Base-by-base conservation (phyloP, 2,888 invertebrate species). In the Lochmaea crataegi region DNA sequence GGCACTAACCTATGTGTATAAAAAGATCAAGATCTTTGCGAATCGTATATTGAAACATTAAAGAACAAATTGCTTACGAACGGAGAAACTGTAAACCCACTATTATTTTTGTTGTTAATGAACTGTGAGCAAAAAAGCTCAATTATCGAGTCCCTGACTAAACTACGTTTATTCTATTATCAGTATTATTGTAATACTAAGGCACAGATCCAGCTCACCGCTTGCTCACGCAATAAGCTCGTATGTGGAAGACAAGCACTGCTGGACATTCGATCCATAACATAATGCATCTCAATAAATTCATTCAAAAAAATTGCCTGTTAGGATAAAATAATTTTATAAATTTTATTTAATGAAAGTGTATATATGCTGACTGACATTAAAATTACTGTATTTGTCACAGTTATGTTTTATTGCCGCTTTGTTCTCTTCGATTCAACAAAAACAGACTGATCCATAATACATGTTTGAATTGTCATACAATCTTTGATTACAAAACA, bases 131-230 rank as follows among this genome's bases (percentile, higher is more conserved):
- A 84, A 85, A 86, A 85, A 86, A 86, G 86, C 85, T 85, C 84
- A 82, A 82, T 84, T 83, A 84, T 82, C 84, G 82, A 78, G 81
- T 82, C 78, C 83, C 83, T 84, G 84, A 83, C 83, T 83, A 82
- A 80, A 80, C 85, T 86, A 85, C 81, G 79, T 80, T 86, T 86
- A 85, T 84, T 86, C 83, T 85, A 84, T 86, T 82, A 69, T 69
- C 69, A 86, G 85, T 86, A 86, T 87, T 87, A 87, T 87, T 87
- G 86, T 87, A 86, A 86, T 86, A 86, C 87, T 87, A 87, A 87
- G 87, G 87, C 87, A 87, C 87, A 85, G 85, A 87, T 85, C 86
- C 86, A 87, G 87, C 86, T 86, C 85, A 85, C 84, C 86, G 86
- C 86, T 86, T 85, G 85, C 85, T 82, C 78, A 82, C 83, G 82